Evolutionary conservation across 2,888 invertebrate genomes (phyloP).

Genomic region (Hypomecis atomaria): DNA sequence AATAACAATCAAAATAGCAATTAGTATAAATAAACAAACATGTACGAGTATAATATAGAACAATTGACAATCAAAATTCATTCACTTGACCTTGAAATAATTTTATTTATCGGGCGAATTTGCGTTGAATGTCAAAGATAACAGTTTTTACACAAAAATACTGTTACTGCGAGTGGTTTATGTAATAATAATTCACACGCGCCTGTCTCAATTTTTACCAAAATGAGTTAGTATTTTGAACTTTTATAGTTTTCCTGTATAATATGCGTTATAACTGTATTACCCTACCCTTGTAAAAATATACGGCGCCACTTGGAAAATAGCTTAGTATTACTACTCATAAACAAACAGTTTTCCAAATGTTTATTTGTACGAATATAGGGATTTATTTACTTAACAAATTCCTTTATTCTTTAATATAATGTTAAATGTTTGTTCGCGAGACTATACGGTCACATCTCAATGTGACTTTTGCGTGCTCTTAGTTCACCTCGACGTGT

Average conservation of each 20-base stretch:
- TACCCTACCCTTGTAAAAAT: too few relatives aligned
- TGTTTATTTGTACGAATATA: too few relatives aligned
- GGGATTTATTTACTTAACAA: not conserved
- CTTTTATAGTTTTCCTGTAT: too few relatives aligned
- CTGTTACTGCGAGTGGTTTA: constrained; percentile 6
- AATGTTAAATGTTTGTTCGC: constrained; percentile 5
- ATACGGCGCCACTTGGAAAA: too few relatives aligned
- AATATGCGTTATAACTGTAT: too few relatives aligned
- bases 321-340: too few relatives aligned
- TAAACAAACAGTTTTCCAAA: not conserved
- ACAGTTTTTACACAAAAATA: constrained; percentile 9
- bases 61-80: not conserved
- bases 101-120: constrained; percentile 16
- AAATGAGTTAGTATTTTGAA: too few relatives aligned
- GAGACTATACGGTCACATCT: constrained; percentile 4
- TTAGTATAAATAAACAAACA: not conserved
- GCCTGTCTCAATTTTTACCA: not conserved
- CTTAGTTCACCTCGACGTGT: constrained; percentile 7
- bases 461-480: constrained; percentile 11
- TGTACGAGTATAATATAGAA: not conserved
- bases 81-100: constrained; percentile 16
- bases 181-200: not conserved
- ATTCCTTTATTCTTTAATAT: constrained; percentile 6
- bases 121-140: constrained; percentile 19
- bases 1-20: too few relatives aligned